phyloP scores from a whole-genome alignment of 1,140 invertebrate genomes.

The Zeugodacus cucurbitae region DNA sequence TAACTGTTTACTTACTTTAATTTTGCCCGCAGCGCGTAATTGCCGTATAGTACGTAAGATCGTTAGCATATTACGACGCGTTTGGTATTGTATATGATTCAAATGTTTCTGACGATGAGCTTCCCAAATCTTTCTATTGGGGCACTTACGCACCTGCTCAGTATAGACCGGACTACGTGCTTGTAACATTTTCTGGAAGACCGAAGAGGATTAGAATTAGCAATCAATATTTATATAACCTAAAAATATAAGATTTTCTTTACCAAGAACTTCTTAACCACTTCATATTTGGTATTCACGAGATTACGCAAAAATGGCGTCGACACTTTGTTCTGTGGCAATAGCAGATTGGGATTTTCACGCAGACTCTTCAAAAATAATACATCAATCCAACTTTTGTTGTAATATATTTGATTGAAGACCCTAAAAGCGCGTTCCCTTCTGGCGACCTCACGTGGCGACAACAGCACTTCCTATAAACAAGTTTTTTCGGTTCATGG shows the following conservation, averaged over 20 bases:
- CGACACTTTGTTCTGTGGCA: conserved; percentile 37
- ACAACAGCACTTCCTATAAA: conserved; percentile 46
- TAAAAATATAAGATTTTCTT: neutral
- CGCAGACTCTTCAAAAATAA: conserved; percentile 53
- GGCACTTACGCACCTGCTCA: conserved; percentile 48
- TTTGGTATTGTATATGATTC: conserved; percentile 59
- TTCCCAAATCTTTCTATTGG: neutral
- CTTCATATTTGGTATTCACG: conserved; percentile 53
- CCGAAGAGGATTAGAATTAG: neutral
- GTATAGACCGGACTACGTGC: conserved; percentile 58
- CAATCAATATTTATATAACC: neutral
- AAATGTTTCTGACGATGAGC: conserved; percentile 48
- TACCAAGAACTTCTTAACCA: conserved; percentile 48
- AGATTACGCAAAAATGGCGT: conserved; percentile 44
- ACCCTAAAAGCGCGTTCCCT: conserved; percentile 52
- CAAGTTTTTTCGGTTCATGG: neutral
- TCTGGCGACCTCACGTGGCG: conserved; percentile 52
- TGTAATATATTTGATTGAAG: conserved; percentile 57
- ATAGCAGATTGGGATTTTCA: conserved; percentile 46
- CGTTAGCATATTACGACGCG: conserved; percentile 56
- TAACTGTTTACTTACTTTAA: conserved; percentile 43
- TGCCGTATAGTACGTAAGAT: conserved; percentile 51
- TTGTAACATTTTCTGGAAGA: conserved; percentile 56
- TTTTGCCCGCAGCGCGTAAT: conserved; percentile 48
- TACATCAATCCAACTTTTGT: conserved; percentile 56